Evolutionary conservation across 2,797 vertebrate genomes (phyloP).

Genomic region (Etheostoma perlongum): DNA sequence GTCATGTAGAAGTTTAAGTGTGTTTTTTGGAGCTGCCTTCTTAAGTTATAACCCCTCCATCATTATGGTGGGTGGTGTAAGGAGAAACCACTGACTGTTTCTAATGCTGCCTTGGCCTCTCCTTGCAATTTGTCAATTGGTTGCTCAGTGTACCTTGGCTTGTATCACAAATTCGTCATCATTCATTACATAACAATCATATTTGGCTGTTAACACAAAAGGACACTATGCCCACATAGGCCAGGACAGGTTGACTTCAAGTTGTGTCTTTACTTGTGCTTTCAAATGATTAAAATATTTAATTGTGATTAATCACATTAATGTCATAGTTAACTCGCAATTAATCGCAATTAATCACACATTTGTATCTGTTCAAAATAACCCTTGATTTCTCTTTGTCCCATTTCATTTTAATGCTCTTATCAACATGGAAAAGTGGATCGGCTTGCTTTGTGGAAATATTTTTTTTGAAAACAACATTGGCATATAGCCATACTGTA

Average conservation of each 20-base stretch:
- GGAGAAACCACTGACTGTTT: slow-evolving; percentile 32
- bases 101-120: slow-evolving; percentile 23
- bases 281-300: too few relatives aligned
- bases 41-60: slow-evolving; percentile 27
- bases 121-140: slow-evolving; percentile 30
- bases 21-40: slow-evolving; percentile 45
- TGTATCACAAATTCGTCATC: slow-evolving; percentile 15
- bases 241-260: neutral
- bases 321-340: too few relatives aligned
- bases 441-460: too few relatives aligned
- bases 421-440: too few relatives aligned
- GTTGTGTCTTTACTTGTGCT: neutral
- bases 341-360: too few relatives aligned
- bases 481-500: too few relatives aligned
- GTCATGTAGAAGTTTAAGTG: slow-evolving; percentile 26
- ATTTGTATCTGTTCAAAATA: too few relatives aligned
- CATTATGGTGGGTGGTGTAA: slow-evolving; percentile 31
- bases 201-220: slow-evolving; percentile 5
- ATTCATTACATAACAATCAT: too few relatives aligned
- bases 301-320: too few relatives aligned
- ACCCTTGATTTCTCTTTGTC: too few relatives aligned
- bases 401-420: too few relatives aligned
- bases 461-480: too few relatives aligned
- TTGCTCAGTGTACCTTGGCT: slow-evolving; percentile 6
- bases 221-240: neutral